These are phyloP conservation scores for Meda fulgida DNA, from an alignment of 2,797 vertebrate species.

Conservation along the genomic window DNA sequence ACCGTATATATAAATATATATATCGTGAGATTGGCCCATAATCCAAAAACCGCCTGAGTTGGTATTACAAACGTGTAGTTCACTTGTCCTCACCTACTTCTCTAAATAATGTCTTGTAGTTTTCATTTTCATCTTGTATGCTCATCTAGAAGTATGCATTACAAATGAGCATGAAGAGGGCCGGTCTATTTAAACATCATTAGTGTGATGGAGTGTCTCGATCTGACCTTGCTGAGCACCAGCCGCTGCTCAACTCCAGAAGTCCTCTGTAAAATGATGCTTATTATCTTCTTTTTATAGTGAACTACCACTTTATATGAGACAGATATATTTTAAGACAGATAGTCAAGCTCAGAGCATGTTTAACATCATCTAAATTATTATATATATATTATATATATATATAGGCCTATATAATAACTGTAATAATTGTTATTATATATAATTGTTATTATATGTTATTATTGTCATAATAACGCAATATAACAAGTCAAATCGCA, in stretches of 20 bases:
- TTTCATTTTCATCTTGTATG: background rate
- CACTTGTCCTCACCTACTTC: no score
- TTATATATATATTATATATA: no score
- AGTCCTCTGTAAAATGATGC: background rate
- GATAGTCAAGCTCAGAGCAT: background rate
- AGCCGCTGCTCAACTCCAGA: background rate
- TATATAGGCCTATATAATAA: no score
- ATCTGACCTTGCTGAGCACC: background rate
- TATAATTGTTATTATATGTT: no score
- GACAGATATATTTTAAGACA: background rate
- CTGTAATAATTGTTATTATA: no score
- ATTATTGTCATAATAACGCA: no score
- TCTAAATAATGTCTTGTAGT: background rate
- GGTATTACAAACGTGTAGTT: no score
- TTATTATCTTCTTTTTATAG: background rate
- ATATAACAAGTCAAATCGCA: no score
- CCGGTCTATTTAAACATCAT: slow-evolving; percentile 34
- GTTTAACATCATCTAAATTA: background rate
- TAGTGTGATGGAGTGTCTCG: slow-evolving; percentile 17
- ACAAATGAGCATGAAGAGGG: background rate
- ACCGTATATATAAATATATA: no score
- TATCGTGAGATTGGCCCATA: no score
- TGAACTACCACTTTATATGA: background rate
- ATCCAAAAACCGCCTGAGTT: no score
- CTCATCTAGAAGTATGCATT: background rate